These are phyloP conservation scores for Rhopalosiphum padi DNA, from an alignment of 1,140 invertebrate genomes.

Conservation along the genomic window DNA sequence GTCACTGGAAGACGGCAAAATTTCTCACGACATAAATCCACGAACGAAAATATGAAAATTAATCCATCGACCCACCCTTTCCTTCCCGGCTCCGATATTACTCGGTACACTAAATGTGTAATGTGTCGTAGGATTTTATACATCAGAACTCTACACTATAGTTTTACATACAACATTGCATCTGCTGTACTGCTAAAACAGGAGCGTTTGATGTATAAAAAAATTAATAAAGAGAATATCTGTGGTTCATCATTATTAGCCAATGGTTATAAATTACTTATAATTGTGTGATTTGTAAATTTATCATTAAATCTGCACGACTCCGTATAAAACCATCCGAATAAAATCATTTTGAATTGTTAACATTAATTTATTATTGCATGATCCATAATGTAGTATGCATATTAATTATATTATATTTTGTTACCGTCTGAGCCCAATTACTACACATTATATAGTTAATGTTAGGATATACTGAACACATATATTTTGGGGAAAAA, in stretches of 20 bases:
- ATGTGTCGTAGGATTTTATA: not conserved
- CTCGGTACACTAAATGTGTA: not conserved
- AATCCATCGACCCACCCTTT: not conserved
- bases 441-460: too few relatives aligned
- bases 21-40: not conserved
- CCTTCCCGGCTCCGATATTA: not conserved
- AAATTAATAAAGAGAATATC: not conserved
- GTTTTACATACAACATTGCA: not conserved
- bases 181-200: not conserved
- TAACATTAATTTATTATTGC: too few relatives aligned
- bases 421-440: too few relatives aligned
- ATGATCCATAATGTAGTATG: too few relatives aligned
- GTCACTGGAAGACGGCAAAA: not conserved
- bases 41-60: slow-evolving; percentile 1
- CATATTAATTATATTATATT: too few relatives aligned
- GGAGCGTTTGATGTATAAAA: not conserved
- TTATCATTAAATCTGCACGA: too few relatives aligned
- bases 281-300: too few relatives aligned
- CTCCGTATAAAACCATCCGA: too few relatives aligned
- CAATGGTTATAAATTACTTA: too few relatives aligned
- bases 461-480: too few relatives aligned
- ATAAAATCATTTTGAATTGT: too few relatives aligned
- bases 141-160: not conserved
- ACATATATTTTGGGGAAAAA: too few relatives aligned
- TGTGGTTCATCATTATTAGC: not conserved